Base-by-base conservation (phyloP, 2,113 vertebrate genomes). In the Panthera tigris region DNA sequence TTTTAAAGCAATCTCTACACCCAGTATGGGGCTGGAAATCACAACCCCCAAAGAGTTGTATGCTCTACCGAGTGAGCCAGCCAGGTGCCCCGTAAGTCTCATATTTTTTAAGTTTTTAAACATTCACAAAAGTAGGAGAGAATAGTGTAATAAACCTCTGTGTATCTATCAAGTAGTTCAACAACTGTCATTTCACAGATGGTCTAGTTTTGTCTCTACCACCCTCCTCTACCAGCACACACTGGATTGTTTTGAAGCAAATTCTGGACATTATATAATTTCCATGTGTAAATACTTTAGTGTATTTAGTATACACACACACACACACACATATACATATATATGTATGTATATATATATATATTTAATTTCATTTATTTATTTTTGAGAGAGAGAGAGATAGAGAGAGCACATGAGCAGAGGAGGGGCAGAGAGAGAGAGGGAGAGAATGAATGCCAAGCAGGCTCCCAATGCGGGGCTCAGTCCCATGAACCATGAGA, bases 261-360 rank as follows among this genome's bases (percentile, higher is more conserved):
- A 96, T 91, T 29, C 19, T 57, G 93, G 50, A 69, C 36, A 79
- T 95, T 63, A 91, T 63, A 19, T 63, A 65, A 91, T 93, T 93
- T 88, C 50, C 50, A 63, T 57, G 31, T 89, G 57, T 88, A 95
- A 93, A 91, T 78, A 73, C 23, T 61, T 92, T 27, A 82, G 1
- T 27, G 5, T 52, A 33, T 45, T 45, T 45, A 45, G 45, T 16
- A 18, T 16, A 55, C 0, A 55, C 13, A 50, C 7, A 50, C 0
- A 50, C 12, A 50, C 48, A 50, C 50, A 50, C 12, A 50, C 2
- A 50, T 3, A 50, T 13, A 55, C 4, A 39, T 39, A 39, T 39
- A 39, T 39, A 39, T 39, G 4, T 39, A 39, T 52, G 12, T 52
- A 52, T 52, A 50, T 14, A 50, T 52, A 52, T 52, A 55, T 55